Evolutionary conservation across 2,888 invertebrate genomes (phyloP).

Genomic region (Asteroscopus sphinx): DNA sequence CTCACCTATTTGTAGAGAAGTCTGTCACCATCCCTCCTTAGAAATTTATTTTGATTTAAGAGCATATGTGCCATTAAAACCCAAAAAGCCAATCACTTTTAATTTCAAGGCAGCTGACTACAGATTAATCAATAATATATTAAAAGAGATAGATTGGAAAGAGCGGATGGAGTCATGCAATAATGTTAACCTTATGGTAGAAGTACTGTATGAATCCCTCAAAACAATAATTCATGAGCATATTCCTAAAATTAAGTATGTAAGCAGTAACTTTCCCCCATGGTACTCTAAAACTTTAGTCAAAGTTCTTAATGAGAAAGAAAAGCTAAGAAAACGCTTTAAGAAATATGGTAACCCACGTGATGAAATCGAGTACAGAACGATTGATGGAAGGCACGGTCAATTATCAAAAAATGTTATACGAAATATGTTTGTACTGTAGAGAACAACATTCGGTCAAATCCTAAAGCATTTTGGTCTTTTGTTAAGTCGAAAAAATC

Average conservation of each 20-base stretch:
- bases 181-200: constrained; percentile 11
- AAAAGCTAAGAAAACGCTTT: constrained; percentile 6
- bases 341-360: constrained; percentile 11
- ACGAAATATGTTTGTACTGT: not conserved
- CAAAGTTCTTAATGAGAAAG: not conserved
- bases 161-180: not conserved
- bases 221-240: not conserved
- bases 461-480: constrained; percentile 7
- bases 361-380: constrained; percentile 4
- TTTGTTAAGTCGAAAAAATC: constrained; percentile 3
- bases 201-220: not conserved
- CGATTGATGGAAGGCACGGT: not conserved
- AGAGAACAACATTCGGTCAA: not conserved
- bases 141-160: not conserved
- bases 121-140: not conserved
- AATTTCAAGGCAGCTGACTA: constrained; percentile 1
- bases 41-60: not conserved
- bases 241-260: not conserved
- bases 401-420: not conserved
- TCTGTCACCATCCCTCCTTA: constrained; percentile 6
- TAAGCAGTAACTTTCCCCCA: not conserved
- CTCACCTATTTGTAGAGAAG: not conserved
- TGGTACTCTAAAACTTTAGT: constrained; percentile 5
- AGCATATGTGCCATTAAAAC: not conserved
- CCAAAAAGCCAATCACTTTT: not conserved